Evolutionary conservation across 2,797 vertebrate species (phyloP).

Genomic region (Mallotus villosus): DNA sequence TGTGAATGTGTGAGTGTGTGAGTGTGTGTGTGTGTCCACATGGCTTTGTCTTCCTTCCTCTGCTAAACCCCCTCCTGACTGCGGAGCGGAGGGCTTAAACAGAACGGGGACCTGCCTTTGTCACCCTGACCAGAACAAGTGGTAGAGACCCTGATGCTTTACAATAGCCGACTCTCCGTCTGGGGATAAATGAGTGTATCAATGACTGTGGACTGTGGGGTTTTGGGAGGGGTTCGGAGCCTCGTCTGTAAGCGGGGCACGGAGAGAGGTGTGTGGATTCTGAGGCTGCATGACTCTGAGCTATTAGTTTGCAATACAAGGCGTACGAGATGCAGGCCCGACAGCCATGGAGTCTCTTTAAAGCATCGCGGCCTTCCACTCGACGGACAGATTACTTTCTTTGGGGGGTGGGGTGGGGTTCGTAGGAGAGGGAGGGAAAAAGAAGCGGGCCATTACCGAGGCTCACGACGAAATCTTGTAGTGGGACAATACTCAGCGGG

Average conservation of each 20-base stretch:
- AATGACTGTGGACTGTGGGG: no score
- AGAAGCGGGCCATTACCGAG: constrained; percentile 50
- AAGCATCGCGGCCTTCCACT: constrained; percentile 3
- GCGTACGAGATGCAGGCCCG: constrained; percentile 1
- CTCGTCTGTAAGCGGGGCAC: background rate
- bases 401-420: background rate
- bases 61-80: background rate
- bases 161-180: background rate
- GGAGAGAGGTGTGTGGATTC: background rate
- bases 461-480: constrained; percentile 31
- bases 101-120: background rate
- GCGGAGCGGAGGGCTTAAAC: background rate
- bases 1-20: no score
- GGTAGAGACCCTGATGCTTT: background rate
- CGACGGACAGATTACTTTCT: constrained; percentile 12
- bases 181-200: constrained; percentile 1
- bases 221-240: background rate
- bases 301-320: constrained; percentile 13
- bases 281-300: constrained; percentile 8
- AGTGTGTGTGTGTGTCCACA: no score
- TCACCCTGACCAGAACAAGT: background rate
- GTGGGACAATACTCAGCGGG: constrained; percentile 9
- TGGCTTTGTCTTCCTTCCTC: no score
- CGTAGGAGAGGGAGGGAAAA: background rate
- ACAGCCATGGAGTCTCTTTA: background rate